phyloP scores from a whole-genome alignment of 2,113 vertebrate genomes.

The Stictonetta naevosa region DNA sequence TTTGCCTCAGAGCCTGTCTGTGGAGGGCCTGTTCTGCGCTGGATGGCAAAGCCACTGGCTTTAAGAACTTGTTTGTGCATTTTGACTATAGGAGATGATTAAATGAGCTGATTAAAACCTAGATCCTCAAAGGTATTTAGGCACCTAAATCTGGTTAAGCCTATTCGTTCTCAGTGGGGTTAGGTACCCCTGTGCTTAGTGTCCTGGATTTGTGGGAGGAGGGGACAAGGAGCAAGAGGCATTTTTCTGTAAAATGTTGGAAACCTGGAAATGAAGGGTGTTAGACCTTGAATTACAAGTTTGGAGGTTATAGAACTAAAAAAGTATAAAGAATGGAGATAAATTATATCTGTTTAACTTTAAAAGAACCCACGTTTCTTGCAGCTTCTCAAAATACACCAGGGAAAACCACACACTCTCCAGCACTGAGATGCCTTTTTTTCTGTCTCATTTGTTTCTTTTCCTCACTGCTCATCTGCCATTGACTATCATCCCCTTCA shows the following conservation, averaged over 20 bases:
- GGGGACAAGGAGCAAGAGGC: not conserved
- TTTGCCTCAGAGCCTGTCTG: not conserved
- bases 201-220: not conserved
- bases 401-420: not conserved
- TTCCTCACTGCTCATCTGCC: not conserved
- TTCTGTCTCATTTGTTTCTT: not conserved
- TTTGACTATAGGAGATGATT: slow-evolving; percentile 2
- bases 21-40: not conserved
- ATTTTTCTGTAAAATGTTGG: not conserved
- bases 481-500: not conserved
- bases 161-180: not conserved
- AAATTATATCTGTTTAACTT: not conserved
- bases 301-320: not conserved
- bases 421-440: not conserved
- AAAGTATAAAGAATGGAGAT: not conserved
- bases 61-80: slow-evolving; percentile 45
- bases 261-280: not conserved
- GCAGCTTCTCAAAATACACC: not conserved
- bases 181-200: not conserved
- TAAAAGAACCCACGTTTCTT: not conserved
- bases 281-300: not conserved
- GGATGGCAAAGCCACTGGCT: not conserved
- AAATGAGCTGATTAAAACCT: slow-evolving; percentile 19
- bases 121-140: slow-evolving; percentile 18
- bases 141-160: slow-evolving; percentile 2